These are phyloP conservation scores for Yponomeuta cagnagella DNA, from an alignment of 2,888 invertebrate species.

Conservation along the genomic window DNA sequence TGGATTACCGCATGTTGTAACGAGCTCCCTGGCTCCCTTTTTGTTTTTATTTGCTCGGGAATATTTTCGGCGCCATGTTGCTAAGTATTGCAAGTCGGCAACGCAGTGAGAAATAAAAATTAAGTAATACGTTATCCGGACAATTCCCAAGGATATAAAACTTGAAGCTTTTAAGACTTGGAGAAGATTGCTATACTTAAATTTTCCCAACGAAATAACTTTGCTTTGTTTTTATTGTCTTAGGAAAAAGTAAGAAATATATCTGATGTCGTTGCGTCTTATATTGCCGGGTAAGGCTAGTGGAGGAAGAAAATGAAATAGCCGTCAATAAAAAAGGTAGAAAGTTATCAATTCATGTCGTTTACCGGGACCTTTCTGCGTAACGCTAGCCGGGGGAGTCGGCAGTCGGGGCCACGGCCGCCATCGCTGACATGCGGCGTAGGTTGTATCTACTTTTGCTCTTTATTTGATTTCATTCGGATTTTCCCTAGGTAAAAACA, in stretches of 20 bases:
- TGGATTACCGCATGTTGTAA: conserved; percentile 46
- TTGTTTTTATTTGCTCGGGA: conserved; percentile 38
- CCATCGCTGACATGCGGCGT: neutral
- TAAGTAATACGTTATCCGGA: conserved; percentile 15
- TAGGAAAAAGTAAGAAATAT: neutral
- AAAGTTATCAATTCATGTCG: conserved; percentile 3
- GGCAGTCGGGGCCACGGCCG: neutral
- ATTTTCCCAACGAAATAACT: neutral
- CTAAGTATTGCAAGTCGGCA: neutral
- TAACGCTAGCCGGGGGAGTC: neutral
- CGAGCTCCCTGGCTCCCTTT: conserved; percentile 32
- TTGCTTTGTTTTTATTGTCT: neutral
- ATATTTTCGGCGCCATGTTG: conserved; percentile 23
- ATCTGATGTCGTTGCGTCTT: neutral
- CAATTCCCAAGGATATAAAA: neutral
- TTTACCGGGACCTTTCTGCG: neutral
- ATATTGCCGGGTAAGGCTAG: neutral
- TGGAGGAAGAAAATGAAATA: neutral
- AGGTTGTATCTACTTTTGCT: neutral
- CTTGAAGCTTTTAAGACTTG: neutral
- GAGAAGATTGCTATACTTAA: neutral
- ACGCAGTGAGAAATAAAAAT: conserved; percentile 30
- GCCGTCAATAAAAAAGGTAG: conserved; percentile 1
- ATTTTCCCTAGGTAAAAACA: too few relatives aligned
- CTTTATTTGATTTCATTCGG: too few relatives aligned